A percentile compares a stretch with the other conserved stretches of the same genome.
Conservation (phyloP, 2,797 vertebrate genomes). For the Alectoris magna region DNA sequence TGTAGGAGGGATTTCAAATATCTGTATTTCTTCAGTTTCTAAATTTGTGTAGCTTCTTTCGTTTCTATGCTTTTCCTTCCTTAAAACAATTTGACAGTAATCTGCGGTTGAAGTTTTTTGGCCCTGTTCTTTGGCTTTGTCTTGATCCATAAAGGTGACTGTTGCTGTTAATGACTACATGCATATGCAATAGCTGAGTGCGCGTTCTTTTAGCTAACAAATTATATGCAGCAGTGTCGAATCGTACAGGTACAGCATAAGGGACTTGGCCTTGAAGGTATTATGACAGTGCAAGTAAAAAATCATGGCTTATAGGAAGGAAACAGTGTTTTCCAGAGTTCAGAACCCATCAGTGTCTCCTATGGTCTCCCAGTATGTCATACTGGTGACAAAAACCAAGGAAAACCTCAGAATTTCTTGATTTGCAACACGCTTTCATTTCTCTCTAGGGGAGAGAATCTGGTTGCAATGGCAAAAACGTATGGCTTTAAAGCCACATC, state of each 20-base stretch:
- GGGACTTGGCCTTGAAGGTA: background rate
- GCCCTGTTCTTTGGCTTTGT: background rate
- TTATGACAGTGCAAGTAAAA: background rate
- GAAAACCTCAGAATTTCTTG: background rate
- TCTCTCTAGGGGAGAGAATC: background rate
- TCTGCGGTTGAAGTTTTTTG: background rate
- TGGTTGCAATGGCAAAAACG: background rate
- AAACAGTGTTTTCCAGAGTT: background rate
- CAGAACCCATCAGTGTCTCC: background rate
- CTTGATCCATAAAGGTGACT: background rate
- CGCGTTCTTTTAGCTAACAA: background rate
- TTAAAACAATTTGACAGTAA: background rate
- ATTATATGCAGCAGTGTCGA: background rate
- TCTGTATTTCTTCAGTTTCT: background rate
- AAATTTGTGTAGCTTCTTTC: background rate
- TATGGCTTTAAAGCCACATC: background rate
- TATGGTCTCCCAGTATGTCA: background rate
- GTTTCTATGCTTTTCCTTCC: background rate
- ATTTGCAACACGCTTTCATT: rapidly evolving
- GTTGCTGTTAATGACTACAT: background rate
- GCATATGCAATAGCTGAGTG: background rate
- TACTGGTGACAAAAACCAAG: background rate
- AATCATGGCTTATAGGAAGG: background rate
- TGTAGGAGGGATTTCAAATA: background rate
- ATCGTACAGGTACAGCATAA: background rate